These are phyloP conservation scores for Dasyurus viverrinus DNA, from an alignment of 2,113 vertebrate genomes.

Conservation along the genomic window DNA sequence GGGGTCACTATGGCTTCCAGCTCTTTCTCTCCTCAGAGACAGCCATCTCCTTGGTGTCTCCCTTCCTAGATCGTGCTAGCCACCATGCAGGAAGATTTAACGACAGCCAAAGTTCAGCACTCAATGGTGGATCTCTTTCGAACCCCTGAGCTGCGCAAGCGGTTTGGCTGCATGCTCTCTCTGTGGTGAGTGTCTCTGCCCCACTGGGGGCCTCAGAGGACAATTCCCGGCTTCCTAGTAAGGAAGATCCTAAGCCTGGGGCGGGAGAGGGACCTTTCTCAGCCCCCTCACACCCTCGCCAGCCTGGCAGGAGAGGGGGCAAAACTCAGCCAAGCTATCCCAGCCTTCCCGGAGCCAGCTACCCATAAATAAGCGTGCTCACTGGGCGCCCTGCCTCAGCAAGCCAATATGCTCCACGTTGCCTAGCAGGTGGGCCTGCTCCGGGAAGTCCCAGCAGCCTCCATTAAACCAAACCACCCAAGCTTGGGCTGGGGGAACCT, in stretches of 20 bases:
- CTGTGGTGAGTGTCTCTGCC: conserved; percentile 83
- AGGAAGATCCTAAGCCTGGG: background rate
- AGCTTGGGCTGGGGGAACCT: background rate
- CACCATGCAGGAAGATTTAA: conserved; percentile 86
- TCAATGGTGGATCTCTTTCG: conserved; percentile 78
- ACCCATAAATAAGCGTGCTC: background rate
- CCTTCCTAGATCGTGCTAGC: conserved; percentile 83
- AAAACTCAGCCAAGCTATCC: background rate
- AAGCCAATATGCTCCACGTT: background rate
- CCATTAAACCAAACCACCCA: background rate
- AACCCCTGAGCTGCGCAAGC: conserved; percentile 82
- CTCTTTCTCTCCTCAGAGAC: fast-evolving
- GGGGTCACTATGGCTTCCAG: background rate
- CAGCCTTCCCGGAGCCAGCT: background rate
- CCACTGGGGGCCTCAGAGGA: background rate
- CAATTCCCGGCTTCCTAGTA: background rate
- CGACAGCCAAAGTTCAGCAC: background rate
- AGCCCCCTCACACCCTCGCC: background rate
- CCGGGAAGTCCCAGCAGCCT: background rate
- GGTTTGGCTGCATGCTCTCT: conserved; percentile 83
- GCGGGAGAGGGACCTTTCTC: background rate
- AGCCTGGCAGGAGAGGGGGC: background rate
- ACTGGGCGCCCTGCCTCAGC: background rate
- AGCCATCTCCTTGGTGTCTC: background rate
- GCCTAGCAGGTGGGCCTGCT: background rate